Percentiles rank a stretch among this genome's conserved stretches.
These are phyloP conservation scores for Esox niger DNA, from an alignment of 2,113 vertebrate species.

Conservation along the genomic window DNA sequence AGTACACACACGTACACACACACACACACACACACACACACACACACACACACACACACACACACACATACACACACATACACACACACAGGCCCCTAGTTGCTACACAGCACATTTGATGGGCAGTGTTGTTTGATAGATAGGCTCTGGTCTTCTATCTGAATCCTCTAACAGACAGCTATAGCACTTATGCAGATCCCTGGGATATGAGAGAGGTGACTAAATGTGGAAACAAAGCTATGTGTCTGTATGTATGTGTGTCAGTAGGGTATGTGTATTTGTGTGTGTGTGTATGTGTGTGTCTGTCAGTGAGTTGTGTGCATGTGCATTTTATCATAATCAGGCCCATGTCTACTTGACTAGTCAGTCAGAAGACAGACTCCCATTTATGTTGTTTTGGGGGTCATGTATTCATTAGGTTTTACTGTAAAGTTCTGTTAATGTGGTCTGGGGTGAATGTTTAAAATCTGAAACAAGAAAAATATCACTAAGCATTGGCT, in stretches of 20 bases:
- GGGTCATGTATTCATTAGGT: neutral
- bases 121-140: no score
- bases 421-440: neutral
- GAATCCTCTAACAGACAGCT: neutral
- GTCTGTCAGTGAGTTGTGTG: no score
- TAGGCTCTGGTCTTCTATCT: neutral
- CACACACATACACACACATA: neutral
- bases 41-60: neutral
- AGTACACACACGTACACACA: no score
- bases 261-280: neutral
- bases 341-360: conserved; percentile 2
- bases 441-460: conserved; percentile 1
- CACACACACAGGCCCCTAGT: neutral
- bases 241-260: neutral
- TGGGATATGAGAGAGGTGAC: conserved; percentile 20
- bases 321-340: conserved; percentile 14
- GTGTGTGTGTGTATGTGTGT: conserved; percentile 32
- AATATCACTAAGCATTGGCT: no score
- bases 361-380: neutral
- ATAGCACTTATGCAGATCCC: conserved; percentile 39
- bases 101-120: neutral
- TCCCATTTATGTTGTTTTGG: neutral
- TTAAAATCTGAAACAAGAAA: neutral
- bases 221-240: neutral
- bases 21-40: neutral